Percentiles rank a stretch among this genome's conserved stretches.
Evolutionary conservation across 2,797 vertebrate species (phyloP).

Genomic region (Phyllotis vaccarum): DNA sequence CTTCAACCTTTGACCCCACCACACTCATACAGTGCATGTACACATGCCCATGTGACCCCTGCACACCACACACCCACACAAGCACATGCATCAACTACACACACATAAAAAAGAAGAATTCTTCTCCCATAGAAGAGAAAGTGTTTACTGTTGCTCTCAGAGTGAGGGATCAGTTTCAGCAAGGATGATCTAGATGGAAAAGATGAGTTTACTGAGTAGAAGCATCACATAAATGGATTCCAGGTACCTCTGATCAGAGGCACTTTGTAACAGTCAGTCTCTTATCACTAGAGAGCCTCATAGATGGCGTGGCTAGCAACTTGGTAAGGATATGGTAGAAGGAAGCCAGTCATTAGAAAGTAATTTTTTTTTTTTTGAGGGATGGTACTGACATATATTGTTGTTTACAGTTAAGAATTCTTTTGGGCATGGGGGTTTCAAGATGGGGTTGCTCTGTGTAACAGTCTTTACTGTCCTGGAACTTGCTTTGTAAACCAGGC

Average conservation of each 20-base stretch:
- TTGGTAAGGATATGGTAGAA: not conserved
- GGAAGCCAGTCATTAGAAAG: too few relatives aligned
- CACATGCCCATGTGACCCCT: not conserved
- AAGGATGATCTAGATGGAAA: too few relatives aligned
- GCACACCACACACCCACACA: not conserved
- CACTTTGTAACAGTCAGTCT: not conserved
- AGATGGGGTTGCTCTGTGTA: not conserved
- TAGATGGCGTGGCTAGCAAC: not conserved
- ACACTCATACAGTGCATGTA: not conserved
- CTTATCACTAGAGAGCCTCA: fast-evolving
- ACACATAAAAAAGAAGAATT: not conserved
- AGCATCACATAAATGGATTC: not conserved
- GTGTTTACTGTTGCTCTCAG: not conserved
- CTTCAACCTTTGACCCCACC: not conserved
- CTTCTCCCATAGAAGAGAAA: not conserved
- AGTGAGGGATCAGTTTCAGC: not conserved
- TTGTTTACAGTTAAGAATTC: not conserved
- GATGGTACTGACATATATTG: not conserved
- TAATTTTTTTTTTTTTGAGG: not conserved
- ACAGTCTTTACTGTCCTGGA: not conserved
- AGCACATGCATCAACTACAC: not conserved
- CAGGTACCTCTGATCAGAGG: not conserved
- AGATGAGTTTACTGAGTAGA: not conserved
- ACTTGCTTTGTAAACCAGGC: not conserved
- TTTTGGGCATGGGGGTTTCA: not conserved